Base-by-base conservation (phyloP, 2,888 invertebrate species). In the Molorchus minor region DNA sequence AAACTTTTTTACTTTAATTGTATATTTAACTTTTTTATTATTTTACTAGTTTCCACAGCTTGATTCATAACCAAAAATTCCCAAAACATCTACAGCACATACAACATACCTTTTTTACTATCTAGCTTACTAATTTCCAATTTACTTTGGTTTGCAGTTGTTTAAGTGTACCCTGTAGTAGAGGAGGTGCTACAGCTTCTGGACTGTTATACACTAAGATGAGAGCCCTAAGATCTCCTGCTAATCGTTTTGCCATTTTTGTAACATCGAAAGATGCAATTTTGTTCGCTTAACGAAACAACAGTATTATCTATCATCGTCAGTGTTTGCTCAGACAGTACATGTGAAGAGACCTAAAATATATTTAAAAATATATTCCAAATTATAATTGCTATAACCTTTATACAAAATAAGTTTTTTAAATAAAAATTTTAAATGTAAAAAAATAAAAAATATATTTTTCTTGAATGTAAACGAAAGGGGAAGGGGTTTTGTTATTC, bases 291-390 rank as follows among this genome's bases (percentile, higher is more conserved):
- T 65, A 88, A 77, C 2, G 87, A 84, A n/a, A 83, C 83, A n/a
- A 88, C 85, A 5, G 87, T 82, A 67, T 84, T 86, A 67, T 86
- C 86, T 55, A 88, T 84, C 70, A 87, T 82, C 30, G 84, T 82
- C 62, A 86, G 80, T 0, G 87, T 87, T 71, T 86, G 86, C 65
- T 86, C 86, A 2, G 85, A 84, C 30, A 86, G 75, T 51, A 86
- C 87, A 71, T 86, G 87, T 35, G 83, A 83, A 16, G 87, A 85
- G 25, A 86, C 85, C 86, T 85, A 66, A 3, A 72, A 55, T 58
- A n/a, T n/a, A n/a, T n/a, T n/a, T n/a, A n/a, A n/a, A n/a, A n/a
- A n/a, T n/a, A n/a, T n/a, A n/a, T n/a, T n/a, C n/a, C n/a, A n/a
- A n/a, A n/a, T n/a, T n/a, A n/a, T n/a, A n/a, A n/a, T n/a, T n/a